Base-by-base conservation (phyloP, 2,113 vertebrate genomes). In the Macaca mulatta region DNA sequence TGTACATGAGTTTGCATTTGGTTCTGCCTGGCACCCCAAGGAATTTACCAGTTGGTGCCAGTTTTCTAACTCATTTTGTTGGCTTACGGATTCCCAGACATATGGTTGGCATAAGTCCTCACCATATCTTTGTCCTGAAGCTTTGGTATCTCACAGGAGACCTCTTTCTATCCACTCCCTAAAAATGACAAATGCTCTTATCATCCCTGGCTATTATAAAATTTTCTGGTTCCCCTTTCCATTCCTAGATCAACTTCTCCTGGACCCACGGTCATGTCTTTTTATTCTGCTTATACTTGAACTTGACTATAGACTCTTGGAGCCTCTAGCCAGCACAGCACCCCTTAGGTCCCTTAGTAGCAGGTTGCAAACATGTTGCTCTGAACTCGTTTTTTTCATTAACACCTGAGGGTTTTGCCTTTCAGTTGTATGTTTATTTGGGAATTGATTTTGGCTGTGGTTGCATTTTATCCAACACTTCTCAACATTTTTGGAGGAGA, bases 111-210 rank as follows among this genome's bases (percentile, higher is more conserved):
- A 4, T 10, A 67, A 85, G 50, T 20, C n/a, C 20, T 86, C n/a
- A 20, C 14, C 20, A 40, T 9, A 5, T 23, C 50, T 85, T 78
- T 72, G 81, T 40, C 45, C 35, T n/a, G 7, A 13, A 59, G 45
- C 72, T 40, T 86, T 32, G 18, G 1, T 82, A n/a, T 50, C 52
- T 90, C 40, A 8, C 1, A 32, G 48, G 27, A 55, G 67, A 74
- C 14, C 30, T 59, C 30, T 3, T 75, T 30, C 14, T 43, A 0
- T 40, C 57, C 3, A 69, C 4, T 2, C 0, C 55, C 9, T 3
- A 6, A 40, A 6, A 22, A 61, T 48, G 38, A 25, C 9, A 35
- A 25, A 5, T 14, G 9, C 64, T 43, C 32, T 69, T 7, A 18
- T 48, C 80, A 17, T 59, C 40, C 30, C 32, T 32, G 35, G 27